phyloP scores from a whole-genome alignment of 2,888 invertebrate species.

The Leptinotarsa juncta region DNA sequence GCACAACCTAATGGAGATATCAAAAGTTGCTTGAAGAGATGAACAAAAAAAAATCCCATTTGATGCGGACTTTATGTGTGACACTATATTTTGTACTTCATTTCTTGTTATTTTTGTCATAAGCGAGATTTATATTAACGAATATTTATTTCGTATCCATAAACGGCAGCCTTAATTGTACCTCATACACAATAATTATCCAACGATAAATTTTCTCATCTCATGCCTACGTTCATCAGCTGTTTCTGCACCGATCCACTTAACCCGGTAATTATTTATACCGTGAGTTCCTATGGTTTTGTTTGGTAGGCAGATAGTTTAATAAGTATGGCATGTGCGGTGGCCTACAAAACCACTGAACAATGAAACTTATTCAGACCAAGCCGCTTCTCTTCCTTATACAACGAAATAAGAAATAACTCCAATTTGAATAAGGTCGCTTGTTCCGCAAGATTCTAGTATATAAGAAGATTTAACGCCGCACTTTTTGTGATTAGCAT shows the following conservation, averaged over 20 bases:
- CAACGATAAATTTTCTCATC: not conserved
- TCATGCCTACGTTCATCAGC: not conserved
- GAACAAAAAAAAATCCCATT: too few relatives aligned
- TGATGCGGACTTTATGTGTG: too few relatives aligned
- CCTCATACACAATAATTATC: not conserved
- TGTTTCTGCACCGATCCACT: constrained; percentile 8
- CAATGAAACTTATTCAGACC: constrained; percentile 23
- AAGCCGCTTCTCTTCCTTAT: constrained; percentile 3
- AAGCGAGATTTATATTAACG: too few relatives aligned
- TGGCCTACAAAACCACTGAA: constrained; percentile 25
- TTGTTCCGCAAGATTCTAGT: constrained; percentile 8
- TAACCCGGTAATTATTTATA: constrained; percentile 1
- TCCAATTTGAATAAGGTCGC: constrained; percentile 8
- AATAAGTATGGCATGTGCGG: constrained; percentile 14
- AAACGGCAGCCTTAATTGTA: too few relatives aligned
- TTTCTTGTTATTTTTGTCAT: too few relatives aligned
- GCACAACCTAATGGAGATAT: too few relatives aligned
- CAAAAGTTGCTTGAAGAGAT: too few relatives aligned
- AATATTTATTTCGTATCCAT: too few relatives aligned
- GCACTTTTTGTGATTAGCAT: too few relatives aligned
- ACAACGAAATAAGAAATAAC: constrained; percentile 2
- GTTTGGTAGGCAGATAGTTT: constrained; percentile 14
- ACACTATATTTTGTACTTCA: too few relatives aligned
- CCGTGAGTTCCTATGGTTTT: not conserved
- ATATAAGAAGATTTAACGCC: not conserved